phyloP scores from a whole-genome alignment of 2,797 vertebrate genomes.

The Sebastes hubbsi region DNA sequence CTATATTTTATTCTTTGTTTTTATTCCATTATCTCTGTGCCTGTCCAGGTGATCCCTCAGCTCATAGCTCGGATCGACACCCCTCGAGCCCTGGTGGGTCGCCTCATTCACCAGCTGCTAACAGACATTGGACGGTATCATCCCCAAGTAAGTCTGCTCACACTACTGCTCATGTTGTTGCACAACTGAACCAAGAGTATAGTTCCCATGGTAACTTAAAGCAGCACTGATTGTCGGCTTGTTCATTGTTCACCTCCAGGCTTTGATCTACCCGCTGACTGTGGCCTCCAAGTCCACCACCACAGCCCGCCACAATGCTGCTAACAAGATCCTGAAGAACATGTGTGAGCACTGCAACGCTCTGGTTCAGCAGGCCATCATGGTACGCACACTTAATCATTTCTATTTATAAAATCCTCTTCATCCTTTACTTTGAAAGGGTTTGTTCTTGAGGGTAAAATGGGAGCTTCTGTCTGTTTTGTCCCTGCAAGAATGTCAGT shows the following conservation, averaged over 20 bases:
- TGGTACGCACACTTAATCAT: conserved; percentile 81
- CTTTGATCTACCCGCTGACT: conserved; percentile 97
- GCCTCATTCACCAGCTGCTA: conserved; percentile 97
- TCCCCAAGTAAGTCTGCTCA: conserved; percentile 86
- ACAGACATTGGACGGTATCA: conserved; percentile 98
- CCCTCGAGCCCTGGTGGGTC: conserved; percentile 93
- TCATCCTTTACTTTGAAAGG: not conserved
- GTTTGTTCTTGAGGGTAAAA: not conserved
- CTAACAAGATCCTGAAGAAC: conserved; percentile 99
- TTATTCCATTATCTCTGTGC: not conserved
- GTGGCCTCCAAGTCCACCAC: conserved; percentile 99
- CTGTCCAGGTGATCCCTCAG: conserved; percentile 94
- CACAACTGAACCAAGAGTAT: not conserved
- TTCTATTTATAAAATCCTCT: not conserved
- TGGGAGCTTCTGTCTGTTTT: not conserved
- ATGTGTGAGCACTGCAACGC: conserved; percentile 99
- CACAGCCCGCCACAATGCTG: conserved; percentile 96
- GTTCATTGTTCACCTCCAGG: conserved; percentile 77
- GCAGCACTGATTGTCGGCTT: not conserved
- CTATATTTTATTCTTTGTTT: not conserved
- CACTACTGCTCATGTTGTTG: not conserved
- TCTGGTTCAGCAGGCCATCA: conserved; percentile 97
- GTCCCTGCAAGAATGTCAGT: not conserved
- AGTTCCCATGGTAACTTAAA: not conserved
- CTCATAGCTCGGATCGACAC: conserved; percentile 98